These are phyloP conservation scores for Drosophila engyochracea DNA, from an alignment of 2,888 invertebrate species.

Conservation along the genomic window DNA sequence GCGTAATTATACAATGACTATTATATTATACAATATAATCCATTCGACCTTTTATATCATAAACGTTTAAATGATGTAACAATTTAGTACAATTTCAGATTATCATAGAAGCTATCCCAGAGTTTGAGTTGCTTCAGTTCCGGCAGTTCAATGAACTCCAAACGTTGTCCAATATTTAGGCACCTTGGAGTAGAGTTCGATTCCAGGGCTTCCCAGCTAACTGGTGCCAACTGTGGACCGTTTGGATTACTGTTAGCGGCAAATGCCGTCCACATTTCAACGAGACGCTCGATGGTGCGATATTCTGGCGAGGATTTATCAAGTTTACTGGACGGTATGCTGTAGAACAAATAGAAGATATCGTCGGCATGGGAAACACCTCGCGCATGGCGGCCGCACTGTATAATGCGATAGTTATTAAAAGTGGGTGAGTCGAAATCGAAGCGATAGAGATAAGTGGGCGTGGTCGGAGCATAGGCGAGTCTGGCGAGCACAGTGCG, in stretches of 20 bases:
- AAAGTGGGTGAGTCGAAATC: conserved; percentile 79
- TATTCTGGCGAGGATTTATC: conserved; percentile 69
- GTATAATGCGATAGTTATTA: conserved; percentile 72
- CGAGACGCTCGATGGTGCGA: conserved; percentile 74
- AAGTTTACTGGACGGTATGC: conserved; percentile 56
- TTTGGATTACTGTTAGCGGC: conserved; percentile 77
- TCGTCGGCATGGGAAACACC: conserved; percentile 83
- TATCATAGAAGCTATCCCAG: conserved; percentile 81
- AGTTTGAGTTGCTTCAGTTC: conserved; percentile 74
- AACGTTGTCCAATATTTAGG: conserved; percentile 73
- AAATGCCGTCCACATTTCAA: conserved; percentile 78
- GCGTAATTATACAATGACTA: not conserved
- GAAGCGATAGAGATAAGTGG: conserved; percentile 82
- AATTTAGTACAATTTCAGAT: conserved; percentile 41
- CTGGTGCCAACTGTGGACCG: conserved; percentile 52
- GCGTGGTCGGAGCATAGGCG: conserved; percentile 73
- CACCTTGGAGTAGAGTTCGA: conserved; percentile 48
- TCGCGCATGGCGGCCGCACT: conserved; percentile 70
- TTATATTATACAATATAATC: not conserved
- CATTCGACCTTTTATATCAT: conserved; percentile 21
- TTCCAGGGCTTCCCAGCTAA: conserved; percentile 51
- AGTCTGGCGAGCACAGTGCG: conserved; percentile 75
- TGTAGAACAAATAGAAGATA: conserved; percentile 78
- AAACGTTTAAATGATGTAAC: conserved; percentile 2
- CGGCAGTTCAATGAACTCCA: conserved; percentile 78